These are phyloP conservation scores for Pinctada fucata DNA, from an alignment of 2,888 invertebrate species.

Conservation along the genomic window DNA sequence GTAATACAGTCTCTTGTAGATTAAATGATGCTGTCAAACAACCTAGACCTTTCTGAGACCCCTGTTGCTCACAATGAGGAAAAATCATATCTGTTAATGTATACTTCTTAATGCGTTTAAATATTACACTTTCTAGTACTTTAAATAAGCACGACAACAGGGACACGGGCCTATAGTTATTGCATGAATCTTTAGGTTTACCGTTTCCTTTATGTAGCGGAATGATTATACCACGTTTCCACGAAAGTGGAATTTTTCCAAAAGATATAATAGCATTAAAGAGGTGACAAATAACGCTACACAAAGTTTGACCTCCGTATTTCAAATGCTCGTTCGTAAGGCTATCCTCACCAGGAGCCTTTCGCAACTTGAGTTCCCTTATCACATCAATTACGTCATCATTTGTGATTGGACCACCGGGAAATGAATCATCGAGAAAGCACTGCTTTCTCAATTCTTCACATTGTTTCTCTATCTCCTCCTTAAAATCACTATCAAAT, in stretches of 20 bases:
- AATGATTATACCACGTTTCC: conserved; percentile 28
- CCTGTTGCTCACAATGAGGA: conserved; percentile 35
- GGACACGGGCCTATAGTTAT: conserved; percentile 33
- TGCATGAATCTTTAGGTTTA: conserved; percentile 25
- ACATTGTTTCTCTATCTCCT: too few relatives aligned
- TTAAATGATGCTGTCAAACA: conserved; percentile 10
- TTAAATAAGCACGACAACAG: conserved; percentile 28
- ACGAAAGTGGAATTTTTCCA: conserved; percentile 22
- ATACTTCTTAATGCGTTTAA: conserved; percentile 5
- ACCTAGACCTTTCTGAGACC: conserved; percentile 18
- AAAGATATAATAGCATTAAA: conserved; percentile 7
- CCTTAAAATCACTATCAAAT: too few relatives aligned
- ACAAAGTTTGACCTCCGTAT: conserved; percentile 5
- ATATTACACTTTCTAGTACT: conserved; percentile 32
- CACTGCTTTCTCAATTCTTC: too few relatives aligned
- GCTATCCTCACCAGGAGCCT: conserved; percentile 26
- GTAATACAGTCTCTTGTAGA: conserved; percentile 16
- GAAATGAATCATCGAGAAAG: neutral
- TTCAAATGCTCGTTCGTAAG: conserved; percentile 28
- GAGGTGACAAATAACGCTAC: neutral
- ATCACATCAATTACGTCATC: conserved; percentile 14
- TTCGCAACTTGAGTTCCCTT: conserved; percentile 4
- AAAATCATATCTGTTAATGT: conserved; percentile 20
- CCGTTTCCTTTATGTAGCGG: conserved; percentile 35
- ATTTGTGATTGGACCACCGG: neutral